Evolutionary conservation across 2,797 vertebrate species (phyloP).

Genomic region (Enteromius viviparus): DNA sequence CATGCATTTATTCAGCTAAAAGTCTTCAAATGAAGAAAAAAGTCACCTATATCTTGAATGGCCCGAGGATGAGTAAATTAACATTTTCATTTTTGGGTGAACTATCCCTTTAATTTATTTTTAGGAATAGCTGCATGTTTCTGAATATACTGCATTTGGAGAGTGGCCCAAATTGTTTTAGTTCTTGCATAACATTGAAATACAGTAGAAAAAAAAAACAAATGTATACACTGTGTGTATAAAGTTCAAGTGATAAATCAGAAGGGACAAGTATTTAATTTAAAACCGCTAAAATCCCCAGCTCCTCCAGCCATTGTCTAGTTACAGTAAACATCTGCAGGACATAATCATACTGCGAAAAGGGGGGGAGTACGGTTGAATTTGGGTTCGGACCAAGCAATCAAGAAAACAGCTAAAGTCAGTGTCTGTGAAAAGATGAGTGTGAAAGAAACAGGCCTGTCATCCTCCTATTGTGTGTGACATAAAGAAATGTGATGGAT

Average conservation of each 20-base stretch:
- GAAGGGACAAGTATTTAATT: neutral
- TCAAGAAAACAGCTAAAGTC: neutral
- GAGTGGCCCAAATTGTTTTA: neutral
- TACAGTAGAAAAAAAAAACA: neutral
- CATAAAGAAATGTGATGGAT: slow-evolving; percentile 3
- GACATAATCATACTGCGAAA: neutral
- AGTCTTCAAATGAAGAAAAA: neutral
- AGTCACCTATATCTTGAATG: neutral
- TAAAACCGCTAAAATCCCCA: neutral
- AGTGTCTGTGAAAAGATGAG: slow-evolving; percentile 5
- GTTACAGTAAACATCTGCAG: neutral
- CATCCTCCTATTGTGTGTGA: neutral
- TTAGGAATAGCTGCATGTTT: neutral
- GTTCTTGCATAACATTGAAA: neutral
- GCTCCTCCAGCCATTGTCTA: neutral
- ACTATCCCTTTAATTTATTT: neutral
- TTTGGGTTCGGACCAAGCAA: neutral
- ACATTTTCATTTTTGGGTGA: neutral
- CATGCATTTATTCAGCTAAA: neutral
- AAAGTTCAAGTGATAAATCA: neutral
- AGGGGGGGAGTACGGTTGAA: neutral
- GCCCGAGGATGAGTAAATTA: neutral
- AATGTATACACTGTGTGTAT: neutral
- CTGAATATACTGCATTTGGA: neutral
- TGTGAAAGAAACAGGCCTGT: neutral